Evolutionary conservation across 2,113 vertebrate genomes (phyloP).

Genomic region (Picathartes gymnocephalus): DNA sequence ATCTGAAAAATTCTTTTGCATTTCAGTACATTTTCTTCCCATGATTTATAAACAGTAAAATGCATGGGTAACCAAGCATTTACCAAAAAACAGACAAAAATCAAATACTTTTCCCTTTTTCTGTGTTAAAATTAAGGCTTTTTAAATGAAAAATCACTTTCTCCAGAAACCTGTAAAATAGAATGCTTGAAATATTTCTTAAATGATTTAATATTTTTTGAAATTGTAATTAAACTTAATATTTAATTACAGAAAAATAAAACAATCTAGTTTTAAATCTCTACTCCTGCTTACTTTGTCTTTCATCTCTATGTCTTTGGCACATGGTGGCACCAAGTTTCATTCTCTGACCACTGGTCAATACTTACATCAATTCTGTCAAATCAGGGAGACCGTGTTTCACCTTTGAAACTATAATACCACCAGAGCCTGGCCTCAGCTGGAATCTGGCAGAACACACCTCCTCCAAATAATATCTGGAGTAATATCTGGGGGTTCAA

Average conservation of each 20-base stretch:
- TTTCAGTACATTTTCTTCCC: not conserved
- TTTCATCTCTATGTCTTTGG: not conserved
- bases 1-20: not conserved
- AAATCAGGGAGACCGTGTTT: not conserved
- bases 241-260: not conserved
- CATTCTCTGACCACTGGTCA: not conserved
- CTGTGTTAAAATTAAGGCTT: not conserved
- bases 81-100: not conserved
- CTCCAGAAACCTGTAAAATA: not conserved
- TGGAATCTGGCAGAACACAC: not conserved
- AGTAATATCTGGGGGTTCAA: not conserved
- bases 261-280: not conserved
- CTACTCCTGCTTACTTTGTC: not conserved
- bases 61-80: not conserved
- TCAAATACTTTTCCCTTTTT: not conserved
- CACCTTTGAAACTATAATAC: not conserved
- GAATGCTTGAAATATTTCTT: not conserved
- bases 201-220: not conserved
- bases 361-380: not conserved
- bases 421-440: not conserved
- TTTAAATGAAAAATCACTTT: not conserved
- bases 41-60: not conserved
- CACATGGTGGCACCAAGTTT: not conserved
- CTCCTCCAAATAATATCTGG: not conserved
- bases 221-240: not conserved